Base-by-base conservation (phyloP, 1,140 invertebrate species). In the Diorhabda carinulata region DNA sequence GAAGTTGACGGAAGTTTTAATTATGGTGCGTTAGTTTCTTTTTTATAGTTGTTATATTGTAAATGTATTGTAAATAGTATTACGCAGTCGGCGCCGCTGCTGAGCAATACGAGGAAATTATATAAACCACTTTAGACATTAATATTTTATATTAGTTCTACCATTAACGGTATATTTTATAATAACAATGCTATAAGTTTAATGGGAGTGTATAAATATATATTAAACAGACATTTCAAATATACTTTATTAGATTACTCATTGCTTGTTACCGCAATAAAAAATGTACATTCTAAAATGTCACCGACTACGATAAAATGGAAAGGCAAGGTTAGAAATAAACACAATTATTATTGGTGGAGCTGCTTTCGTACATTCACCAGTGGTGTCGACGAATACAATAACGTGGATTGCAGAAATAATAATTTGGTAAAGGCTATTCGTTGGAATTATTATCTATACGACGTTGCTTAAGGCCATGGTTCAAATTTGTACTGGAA, bases 41-140 rank as follows among this genome's bases (percentile, higher is more conserved):
- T 57, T 57, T 57, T 57, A 57, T 57, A 10, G 57, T 57, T 57
- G 25, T 57, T 57, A 25, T 6, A 25, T 57, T 57, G 25, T 57
- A 6, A 57, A 10, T 57, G 57, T 10, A 57, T n/a, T n/a, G 25
- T 25, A 57, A 57, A 9, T 57, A 25, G n/a, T 57, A 57, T 10
- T 57, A 57, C 25, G 57, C 57, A 57, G 57, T 57, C n/a, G n/a
- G 57, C 4, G 8, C 57, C 25, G 25, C 57, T 25, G 25, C 57
- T 9, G 25, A 5, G 25, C 25, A 25, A 25, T 25, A 25, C 57
- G n/a, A 57, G 9, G 57, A 57, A 10, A 9, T 9, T 10, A 57
- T 57, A 57, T 25, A 57, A 57, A 57, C 25, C 25, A 25, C 25
- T 25, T 25, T 25, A 25, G 57, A 57, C 4, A 57, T 57, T 57